These are phyloP conservation scores for Plemyria rubiginata DNA, from an alignment of 2,888 invertebrate species.

Conservation along the genomic window DNA sequence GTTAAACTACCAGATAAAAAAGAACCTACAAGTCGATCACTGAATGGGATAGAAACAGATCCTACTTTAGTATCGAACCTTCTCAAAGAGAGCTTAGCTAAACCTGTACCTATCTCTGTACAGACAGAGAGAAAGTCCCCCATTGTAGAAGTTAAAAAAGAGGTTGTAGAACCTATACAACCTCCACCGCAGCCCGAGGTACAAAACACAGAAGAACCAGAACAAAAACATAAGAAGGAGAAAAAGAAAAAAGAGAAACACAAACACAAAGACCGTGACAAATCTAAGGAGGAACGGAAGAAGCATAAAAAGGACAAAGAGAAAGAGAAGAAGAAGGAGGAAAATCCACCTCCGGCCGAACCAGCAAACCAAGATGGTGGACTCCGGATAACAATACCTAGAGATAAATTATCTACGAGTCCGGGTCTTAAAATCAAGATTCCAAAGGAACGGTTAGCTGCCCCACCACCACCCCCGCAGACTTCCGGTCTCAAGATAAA, in stretches of 20 bases:
- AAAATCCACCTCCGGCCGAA: constrained; percentile 46
- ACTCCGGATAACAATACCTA: constrained; percentile 74
- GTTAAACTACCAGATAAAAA: constrained; percentile 65
- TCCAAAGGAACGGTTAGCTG: constrained; percentile 89
- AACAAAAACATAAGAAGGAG: constrained; percentile 83
- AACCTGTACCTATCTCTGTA: constrained; percentile 75
- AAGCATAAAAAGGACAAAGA: constrained; percentile 89
- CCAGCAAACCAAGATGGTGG: constrained; percentile 57
- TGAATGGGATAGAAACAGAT: constrained; percentile 90
- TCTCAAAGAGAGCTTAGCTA: constrained; percentile 87
- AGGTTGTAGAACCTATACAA: constrained; percentile 53
- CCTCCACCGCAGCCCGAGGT: constrained; percentile 43
- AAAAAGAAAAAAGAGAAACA: constrained; percentile 93
- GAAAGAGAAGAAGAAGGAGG: constrained; percentile 67
- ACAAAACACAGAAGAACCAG: constrained; percentile 53
- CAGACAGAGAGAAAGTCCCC: constrained; percentile 71
- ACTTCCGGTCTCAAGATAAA: constrained; percentile 89
- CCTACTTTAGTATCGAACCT: constrained; percentile 89
- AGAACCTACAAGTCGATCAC: constrained; percentile 56
- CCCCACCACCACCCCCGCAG: constrained; percentile 75
- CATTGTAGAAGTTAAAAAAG: constrained; percentile 58
- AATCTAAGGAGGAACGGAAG: constrained; percentile 88
- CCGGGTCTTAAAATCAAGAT: constrained; percentile 92
- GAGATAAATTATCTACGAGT: constrained; percentile 71
- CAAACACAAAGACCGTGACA: constrained; percentile 91